Evolutionary conservation across 2,888 invertebrate species (phyloP), one percentile per base, ranked within the genome.

Genomic region (Artemia sinica): DNA sequence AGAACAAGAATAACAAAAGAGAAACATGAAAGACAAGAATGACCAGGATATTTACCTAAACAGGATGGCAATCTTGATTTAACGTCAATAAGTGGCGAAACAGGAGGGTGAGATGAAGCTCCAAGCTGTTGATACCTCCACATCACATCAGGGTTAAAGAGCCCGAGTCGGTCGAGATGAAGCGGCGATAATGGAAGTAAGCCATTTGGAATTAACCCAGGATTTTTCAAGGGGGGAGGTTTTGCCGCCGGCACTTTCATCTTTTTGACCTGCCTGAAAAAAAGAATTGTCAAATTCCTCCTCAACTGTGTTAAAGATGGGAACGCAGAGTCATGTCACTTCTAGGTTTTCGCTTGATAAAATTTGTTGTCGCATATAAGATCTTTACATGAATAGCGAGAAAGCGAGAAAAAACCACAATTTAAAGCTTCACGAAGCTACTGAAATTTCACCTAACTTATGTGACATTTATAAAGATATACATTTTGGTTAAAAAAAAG

Each of bases 41-140:
- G 58, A 52, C 13, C 13, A 52, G 58, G 58, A 13, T 52, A 73
- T 75, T 76, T 74, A 82, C 82, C 81, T 73, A 91, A 81, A 74
- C 85, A 86, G 63, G 85, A 83, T 49, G 92, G 92, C 74, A 92
- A 80, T 77, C 91, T 91, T 68, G 88, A 88, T 79, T 91, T 91
- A 75, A 91, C 85, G 76, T 92, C 91, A 71, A 87, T 83, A 72
- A 88, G 81, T 71, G 74, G 76, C 69, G 75, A 76, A 11, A 89
- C 88, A 72, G 84, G 85, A 28, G 82, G 81, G 49, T 85, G 85
- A 65, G 80, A 81, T 70, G 80, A 81, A 48, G 83, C 83, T 28
- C 81, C 82, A 71, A 82, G 84, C 66, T 83, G 84, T 67, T 68
- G 89, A 78, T 91, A 91, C 76, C 91, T 85, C 91, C 91, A 91